Percentiles rank a stretch among this genome's conserved stretches.
Conservation (phyloP, 2,888 invertebrate species). For the Sphaerophoria rueppellii region DNA sequence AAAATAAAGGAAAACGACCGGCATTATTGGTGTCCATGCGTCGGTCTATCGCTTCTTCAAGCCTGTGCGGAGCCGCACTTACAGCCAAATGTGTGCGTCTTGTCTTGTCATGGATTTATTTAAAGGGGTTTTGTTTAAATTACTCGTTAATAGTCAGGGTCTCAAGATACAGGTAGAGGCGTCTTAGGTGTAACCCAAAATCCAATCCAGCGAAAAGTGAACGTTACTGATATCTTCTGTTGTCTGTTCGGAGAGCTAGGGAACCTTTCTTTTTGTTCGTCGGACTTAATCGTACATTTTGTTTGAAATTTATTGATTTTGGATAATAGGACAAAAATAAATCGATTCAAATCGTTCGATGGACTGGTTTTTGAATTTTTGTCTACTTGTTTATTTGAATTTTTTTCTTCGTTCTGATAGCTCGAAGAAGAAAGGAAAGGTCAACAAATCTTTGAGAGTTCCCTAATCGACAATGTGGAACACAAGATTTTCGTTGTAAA, state of each 20-base stretch:
- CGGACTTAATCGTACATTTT: constrained; percentile 59
- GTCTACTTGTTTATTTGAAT: background rate
- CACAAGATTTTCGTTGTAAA: constrained; percentile 13
- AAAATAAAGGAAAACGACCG: constrained; percentile 13
- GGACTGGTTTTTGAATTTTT: constrained; percentile 33
- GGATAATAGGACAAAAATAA: constrained; percentile 51
- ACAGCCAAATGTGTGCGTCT: constrained; percentile 4
- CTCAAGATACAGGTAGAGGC: constrained; percentile 34
- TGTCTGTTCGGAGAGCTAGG: background rate
- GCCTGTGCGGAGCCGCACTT: background rate
- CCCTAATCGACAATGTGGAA: constrained; percentile 3
- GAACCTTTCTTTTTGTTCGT: constrained; percentile 16
- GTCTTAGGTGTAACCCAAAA: background rate
- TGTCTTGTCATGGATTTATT: constrained; percentile 26
- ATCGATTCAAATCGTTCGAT: constrained; percentile 36
- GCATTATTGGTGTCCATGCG: constrained; percentile 31
- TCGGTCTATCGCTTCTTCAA: constrained; percentile 1
- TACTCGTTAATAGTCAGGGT: constrained; percentile 63
- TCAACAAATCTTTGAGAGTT: constrained; percentile 22
- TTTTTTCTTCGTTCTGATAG: background rate
- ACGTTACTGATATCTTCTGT: background rate
- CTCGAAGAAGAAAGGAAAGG: constrained; percentile 1
- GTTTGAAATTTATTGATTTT: constrained; percentile 65
- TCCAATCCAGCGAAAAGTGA: background rate
- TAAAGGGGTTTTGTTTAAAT: constrained; percentile 60